phyloP scores from a whole-genome alignment of 2,113 vertebrate species.

The Dicaeum eximium region DNA sequence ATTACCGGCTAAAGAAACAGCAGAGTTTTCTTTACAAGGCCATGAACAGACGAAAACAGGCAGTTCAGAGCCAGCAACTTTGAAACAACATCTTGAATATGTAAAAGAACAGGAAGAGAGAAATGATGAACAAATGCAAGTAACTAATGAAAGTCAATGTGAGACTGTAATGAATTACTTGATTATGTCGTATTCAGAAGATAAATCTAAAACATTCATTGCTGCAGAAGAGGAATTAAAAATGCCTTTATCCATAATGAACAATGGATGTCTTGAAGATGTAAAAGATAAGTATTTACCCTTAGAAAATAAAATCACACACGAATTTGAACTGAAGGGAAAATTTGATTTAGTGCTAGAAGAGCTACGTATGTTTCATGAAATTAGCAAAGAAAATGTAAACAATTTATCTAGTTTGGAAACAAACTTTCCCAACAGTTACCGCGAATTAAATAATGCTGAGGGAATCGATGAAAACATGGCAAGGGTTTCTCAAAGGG shows the following conservation, averaged over 20 bases:
- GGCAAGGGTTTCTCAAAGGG: not conserved
- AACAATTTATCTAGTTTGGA: slow-evolving; percentile 18
- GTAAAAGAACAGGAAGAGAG: slow-evolving; percentile 15
- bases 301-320: slow-evolving; percentile 44
- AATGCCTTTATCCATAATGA: slow-evolving; percentile 11
- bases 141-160: slow-evolving; percentile 48
- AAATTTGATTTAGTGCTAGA: slow-evolving; percentile 81
- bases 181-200: slow-evolving; percentile 62
- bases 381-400: slow-evolving; percentile 74
- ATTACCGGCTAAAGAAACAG: not conserved
- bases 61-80: not conserved
- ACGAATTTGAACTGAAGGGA: slow-evolving; percentile 77
- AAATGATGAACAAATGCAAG: slow-evolving; percentile 19
- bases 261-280: slow-evolving; percentile 62
- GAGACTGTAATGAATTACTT: slow-evolving; percentile 56
- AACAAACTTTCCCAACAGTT: slow-evolving; percentile 36
- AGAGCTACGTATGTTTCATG: slow-evolving; percentile 81
- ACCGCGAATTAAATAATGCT: slow-evolving; percentile 3
- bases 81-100: slow-evolving; percentile 23
- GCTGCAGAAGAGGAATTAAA: slow-evolving; percentile 51
- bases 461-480: slow-evolving; percentile 1
- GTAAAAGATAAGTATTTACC: slow-evolving; percentile 51
- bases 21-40: not conserved
- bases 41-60: not conserved
- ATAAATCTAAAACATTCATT: slow-evolving; percentile 45